These are phyloP conservation scores for Vidua macroura DNA, from an alignment of 2,113 vertebrate species.

Conservation along the genomic window DNA sequence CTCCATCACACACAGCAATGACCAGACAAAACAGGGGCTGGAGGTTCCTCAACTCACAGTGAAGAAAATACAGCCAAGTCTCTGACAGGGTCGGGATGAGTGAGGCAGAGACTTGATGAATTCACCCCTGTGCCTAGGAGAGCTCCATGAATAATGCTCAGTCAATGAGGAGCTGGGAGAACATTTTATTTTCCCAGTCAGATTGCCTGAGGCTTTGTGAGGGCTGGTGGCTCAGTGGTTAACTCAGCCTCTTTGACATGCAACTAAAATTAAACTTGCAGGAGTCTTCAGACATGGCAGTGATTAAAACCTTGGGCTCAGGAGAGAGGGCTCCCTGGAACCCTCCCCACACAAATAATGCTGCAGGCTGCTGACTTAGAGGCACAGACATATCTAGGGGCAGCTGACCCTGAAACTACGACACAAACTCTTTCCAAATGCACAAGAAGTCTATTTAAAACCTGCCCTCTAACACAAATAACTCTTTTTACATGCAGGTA, in stretches of 20 bases:
- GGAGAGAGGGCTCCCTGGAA: not conserved
- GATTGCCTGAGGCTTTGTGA: conserved; percentile 11
- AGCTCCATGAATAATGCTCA: conserved; percentile 22
- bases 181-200: not conserved
- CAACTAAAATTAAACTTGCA: conserved; percentile 54
- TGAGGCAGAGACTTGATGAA: not conserved
- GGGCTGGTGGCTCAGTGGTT: conserved; percentile 28
- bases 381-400: not conserved
- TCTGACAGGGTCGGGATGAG: not conserved
- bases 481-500: conserved; percentile 34
- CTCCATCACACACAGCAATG: not conserved
- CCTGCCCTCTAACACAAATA: conserved; percentile 38
- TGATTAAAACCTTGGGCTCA: conserved; percentile 7
- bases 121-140: not conserved
- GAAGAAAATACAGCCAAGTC: not conserved
- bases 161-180: not conserved
- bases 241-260: conserved; percentile 33
- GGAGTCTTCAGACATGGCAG: conserved; percentile 8
- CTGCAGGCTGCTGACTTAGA: not conserved
- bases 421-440: conserved; percentile 23
- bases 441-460: conserved; percentile 39
- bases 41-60: not conserved
- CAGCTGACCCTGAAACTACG: conserved; percentile 36
- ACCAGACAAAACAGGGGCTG: not conserved
- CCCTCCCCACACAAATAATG: not conserved